phyloP scores from a whole-genome alignment of 2,797 vertebrate species.

The Pipistrellus pipistrellus region DNA sequence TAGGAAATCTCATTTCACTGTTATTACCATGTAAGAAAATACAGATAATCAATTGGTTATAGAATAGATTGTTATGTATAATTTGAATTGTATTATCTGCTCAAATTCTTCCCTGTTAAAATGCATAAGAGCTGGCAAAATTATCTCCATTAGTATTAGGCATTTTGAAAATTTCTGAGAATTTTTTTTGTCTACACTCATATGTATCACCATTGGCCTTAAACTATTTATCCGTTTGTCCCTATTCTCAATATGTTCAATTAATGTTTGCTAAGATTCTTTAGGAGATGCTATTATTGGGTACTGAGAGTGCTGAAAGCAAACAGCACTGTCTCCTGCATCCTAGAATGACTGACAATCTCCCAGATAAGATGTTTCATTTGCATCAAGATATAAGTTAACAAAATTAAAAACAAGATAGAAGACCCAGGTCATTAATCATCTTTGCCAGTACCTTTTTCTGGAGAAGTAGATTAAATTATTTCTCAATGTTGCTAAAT shows the following conservation, averaged over 20 bases:
- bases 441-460: constrained; percentile 51
- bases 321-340: constrained; percentile 37
- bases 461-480: constrained; percentile 50
- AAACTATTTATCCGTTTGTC: constrained; percentile 56
- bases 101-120: constrained; percentile 59
- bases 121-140: not conserved
- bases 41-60: constrained; percentile 43
- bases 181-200: constrained; percentile 21
- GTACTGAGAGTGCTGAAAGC: constrained; percentile 52
- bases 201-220: constrained; percentile 27
- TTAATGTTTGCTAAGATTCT: constrained; percentile 49
- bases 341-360: constrained; percentile 42
- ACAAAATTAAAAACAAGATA: constrained; percentile 72
- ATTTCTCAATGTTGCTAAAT: constrained; percentile 60
- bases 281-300: constrained; percentile 23
- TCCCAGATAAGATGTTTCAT: constrained; percentile 54
- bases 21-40: constrained; percentile 56
- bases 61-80: constrained; percentile 37
- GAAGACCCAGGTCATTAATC: constrained; percentile 35
- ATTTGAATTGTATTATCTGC: constrained; percentile 46
- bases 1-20: constrained; percentile 42
- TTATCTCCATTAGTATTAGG: constrained; percentile 47
- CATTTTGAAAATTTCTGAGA: constrained; percentile 8
- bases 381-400: constrained; percentile 51
- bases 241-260: not conserved